phyloP scores from a whole-genome alignment of 2,888 invertebrate genomes.

The Drosophila monieri region DNA sequence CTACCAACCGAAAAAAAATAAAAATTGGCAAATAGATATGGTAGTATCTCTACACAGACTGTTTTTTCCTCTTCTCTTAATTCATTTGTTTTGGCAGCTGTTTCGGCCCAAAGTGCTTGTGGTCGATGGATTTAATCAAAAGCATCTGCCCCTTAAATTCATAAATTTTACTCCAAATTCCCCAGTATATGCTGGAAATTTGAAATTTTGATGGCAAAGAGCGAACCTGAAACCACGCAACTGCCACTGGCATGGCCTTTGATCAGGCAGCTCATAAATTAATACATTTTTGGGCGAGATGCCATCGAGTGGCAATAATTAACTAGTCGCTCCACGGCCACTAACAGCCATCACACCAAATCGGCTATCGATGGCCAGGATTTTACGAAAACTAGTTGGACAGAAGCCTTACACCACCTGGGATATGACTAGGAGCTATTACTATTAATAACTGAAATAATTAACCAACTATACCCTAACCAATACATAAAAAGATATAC shows the following conservation, averaged over 20 bases:
- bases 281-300: slow-evolving; percentile 55
- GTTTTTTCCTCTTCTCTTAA: slow-evolving; percentile 3
- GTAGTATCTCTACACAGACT: slow-evolving; percentile 5
- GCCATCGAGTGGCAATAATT: slow-evolving; percentile 62
- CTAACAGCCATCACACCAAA: slow-evolving; percentile 20
- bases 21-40: background rate
- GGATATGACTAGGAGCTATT: background rate
- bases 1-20: background rate
- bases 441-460: background rate
- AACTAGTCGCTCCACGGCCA: slow-evolving; percentile 46
- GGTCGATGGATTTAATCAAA: slow-evolving; percentile 11
- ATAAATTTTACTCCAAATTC: background rate
- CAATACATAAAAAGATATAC: background rate
- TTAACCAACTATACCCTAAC: background rate
- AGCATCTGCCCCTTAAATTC: background rate
- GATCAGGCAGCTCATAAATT: slow-evolving; percentile 54
- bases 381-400: slow-evolving; percentile 58
- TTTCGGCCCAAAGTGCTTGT: slow-evolving; percentile 16
- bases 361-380: slow-evolving; percentile 12
- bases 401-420: slow-evolving; percentile 1
- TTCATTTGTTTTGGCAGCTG: slow-evolving; percentile 35
- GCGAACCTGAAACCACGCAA: background rate
- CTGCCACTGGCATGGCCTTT: slow-evolving; percentile 37
- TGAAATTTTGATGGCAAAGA: background rate
- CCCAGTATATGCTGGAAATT: background rate